Evolutionary conservation across 2,113 vertebrate species (phyloP).

Genomic region (Pedetes capensis): DNA sequence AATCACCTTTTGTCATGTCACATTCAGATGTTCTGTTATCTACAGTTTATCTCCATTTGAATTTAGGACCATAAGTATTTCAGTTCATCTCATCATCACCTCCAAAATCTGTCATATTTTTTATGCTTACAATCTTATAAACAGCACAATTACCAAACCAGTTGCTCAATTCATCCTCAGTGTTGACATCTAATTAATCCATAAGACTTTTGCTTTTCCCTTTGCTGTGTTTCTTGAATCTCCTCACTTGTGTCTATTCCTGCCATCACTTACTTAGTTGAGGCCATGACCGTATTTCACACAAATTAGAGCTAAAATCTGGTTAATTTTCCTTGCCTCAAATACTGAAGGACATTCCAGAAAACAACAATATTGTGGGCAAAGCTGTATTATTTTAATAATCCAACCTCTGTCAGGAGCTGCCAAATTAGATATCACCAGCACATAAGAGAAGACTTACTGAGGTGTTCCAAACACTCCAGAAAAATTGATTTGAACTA

Average conservation of each 20-base stretch:
- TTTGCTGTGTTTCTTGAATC: background rate
- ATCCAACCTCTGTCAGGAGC: background rate
- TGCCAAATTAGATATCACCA: background rate
- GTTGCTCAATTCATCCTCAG: background rate
- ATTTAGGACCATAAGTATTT: background rate
- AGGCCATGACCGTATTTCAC: background rate
- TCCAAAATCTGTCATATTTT: background rate
- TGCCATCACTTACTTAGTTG: background rate
- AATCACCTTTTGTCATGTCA: background rate
- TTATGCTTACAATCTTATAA: background rate
- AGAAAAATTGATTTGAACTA: background rate
- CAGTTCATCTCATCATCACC: background rate
- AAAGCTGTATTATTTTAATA: background rate
- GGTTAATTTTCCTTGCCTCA: background rate
- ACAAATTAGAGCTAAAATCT: background rate
- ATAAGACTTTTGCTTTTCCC: background rate
- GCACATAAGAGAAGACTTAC: background rate
- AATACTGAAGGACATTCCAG: background rate
- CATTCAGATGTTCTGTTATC: background rate
- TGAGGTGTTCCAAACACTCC: background rate
- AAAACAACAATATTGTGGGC: accelerated
- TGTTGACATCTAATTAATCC: background rate
- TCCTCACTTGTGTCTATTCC: background rate
- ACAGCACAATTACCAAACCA: background rate
- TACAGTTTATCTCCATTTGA: background rate